Evolutionary conservation across 2,797 vertebrate species (phyloP).

Genomic region (Darevskia nairensis): DNA sequence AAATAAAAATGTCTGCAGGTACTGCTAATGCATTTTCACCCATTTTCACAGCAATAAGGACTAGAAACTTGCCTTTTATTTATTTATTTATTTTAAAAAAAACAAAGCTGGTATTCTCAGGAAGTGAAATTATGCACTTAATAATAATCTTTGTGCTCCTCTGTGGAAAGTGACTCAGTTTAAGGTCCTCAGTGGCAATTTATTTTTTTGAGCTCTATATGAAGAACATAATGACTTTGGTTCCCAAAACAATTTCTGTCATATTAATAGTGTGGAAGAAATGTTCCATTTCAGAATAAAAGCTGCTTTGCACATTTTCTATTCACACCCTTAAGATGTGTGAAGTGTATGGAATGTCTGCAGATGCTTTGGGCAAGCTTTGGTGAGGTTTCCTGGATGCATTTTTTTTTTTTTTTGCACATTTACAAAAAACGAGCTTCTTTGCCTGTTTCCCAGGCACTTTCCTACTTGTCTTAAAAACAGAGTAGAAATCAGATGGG

Average conservation of each 20-base stretch:
- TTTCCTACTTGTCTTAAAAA: conserved; percentile 2
- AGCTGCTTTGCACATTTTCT: background rate
- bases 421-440: background rate
- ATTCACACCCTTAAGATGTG: background rate
- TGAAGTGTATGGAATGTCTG: too few species aligned
- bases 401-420: background rate
- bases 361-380: background rate
- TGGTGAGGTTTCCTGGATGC: background rate
- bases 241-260: background rate
- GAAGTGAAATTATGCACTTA: background rate
- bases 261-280: background rate
- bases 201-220: background rate
- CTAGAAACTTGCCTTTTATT: background rate
- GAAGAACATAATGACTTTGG: background rate
- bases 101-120: background rate
- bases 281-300: background rate
- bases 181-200: too few species aligned
- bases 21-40: background rate
- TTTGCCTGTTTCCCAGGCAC: background rate
- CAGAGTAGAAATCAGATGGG: background rate
- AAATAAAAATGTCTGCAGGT: background rate
- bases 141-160: background rate
- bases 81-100: too few species aligned
- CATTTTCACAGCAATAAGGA: background rate
- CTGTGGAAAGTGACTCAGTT: background rate